Conservation (phyloP, 2,888 invertebrate species). For the Perithous albicinctus region DNA sequence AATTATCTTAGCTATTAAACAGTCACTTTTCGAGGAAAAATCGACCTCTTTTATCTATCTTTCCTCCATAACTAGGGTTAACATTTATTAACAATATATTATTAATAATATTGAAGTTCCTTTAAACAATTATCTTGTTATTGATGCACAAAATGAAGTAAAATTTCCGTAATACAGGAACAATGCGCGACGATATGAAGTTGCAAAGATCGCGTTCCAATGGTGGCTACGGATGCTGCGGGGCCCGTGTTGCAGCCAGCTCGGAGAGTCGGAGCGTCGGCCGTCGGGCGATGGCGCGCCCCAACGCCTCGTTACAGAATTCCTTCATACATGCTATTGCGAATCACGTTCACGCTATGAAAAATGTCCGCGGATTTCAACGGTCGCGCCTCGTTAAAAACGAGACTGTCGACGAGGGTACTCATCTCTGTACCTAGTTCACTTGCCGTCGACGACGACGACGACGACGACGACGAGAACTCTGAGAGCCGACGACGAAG, state of each 20-base stretch:
- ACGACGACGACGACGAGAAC: slow-evolving; percentile 13
- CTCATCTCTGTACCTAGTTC: slow-evolving; percentile 46
- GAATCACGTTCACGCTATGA: slow-evolving; percentile 69
- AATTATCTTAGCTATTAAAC: not conserved
- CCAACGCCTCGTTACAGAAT: slow-evolving; percentile 68
- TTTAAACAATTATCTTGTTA: not conserved
- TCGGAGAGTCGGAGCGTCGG: slow-evolving; percentile 75
- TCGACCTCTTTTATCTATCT: not conserved
- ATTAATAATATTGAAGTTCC: not conserved
- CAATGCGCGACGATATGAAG: not conserved
- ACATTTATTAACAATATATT: not conserved
- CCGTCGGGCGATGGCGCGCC: slow-evolving; percentile 82
- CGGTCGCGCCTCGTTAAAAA: slow-evolving; percentile 82
- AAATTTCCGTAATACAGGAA: slow-evolving; percentile 2
- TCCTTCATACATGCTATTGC: slow-evolving; percentile 55
- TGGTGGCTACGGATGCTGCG: slow-evolving; percentile 65
- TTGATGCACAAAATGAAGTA: not conserved
- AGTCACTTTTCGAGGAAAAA: not conserved
- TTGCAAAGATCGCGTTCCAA: slow-evolving; percentile 65
- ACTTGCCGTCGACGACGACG: slow-evolving; percentile 24
- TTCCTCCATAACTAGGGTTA: not conserved
- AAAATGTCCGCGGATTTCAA: slow-evolving; percentile 81
- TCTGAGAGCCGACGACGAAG: slow-evolving; percentile 2
- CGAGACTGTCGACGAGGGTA: slow-evolving; percentile 74
- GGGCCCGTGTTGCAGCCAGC: slow-evolving; percentile 34